A percentile compares a stretch with the other conserved stretches of the same genome.
These are phyloP conservation scores for Parnassius mnemosyne DNA, from an alignment of 2,888 invertebrate genomes.

Conservation along the genomic window DNA sequence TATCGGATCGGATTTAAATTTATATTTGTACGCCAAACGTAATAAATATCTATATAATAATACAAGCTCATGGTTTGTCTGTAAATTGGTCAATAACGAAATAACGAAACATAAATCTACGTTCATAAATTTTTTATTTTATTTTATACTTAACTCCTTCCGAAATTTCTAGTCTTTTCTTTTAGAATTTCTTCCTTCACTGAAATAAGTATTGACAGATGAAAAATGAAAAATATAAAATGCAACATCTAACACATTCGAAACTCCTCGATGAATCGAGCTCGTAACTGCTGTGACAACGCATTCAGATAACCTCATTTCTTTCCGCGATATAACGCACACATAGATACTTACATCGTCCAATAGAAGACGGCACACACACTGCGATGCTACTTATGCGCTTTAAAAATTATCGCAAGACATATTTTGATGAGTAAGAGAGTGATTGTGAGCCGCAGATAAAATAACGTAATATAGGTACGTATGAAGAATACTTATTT, in stretches of 20 bases:
- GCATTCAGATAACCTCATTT: constrained; percentile 79
- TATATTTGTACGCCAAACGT: too few species aligned
- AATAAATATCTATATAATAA: too few species aligned
- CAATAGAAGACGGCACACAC: constrained; percentile 36
- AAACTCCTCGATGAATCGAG: constrained; percentile 15
- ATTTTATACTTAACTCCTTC: too few species aligned
- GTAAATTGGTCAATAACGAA: too few species aligned
- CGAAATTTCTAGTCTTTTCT: too few species aligned
- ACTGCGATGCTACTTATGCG: constrained; percentile 30
- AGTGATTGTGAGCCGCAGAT: constrained; percentile 9
- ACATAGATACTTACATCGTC: constrained; percentile 32
- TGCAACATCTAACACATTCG: constrained; percentile 10
- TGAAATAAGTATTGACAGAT: not conserved
- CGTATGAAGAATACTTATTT: constrained; percentile 5
- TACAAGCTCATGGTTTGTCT: too few species aligned
- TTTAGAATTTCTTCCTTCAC: too few species aligned
- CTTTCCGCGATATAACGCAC: constrained; percentile 69
- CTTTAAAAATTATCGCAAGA: constrained; percentile 40
- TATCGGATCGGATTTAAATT: too few species aligned
- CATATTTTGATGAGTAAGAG: constrained; percentile 25
- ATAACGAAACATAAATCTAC: too few species aligned
- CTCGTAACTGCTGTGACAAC: constrained; percentile 69
- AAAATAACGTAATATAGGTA: constrained; percentile 11
- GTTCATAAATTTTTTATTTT: too few species aligned
- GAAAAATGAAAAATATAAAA: not conserved